Evolutionary conservation across 2,888 invertebrate genomes (phyloP).

Genomic region (Drosophila formosana): DNA sequence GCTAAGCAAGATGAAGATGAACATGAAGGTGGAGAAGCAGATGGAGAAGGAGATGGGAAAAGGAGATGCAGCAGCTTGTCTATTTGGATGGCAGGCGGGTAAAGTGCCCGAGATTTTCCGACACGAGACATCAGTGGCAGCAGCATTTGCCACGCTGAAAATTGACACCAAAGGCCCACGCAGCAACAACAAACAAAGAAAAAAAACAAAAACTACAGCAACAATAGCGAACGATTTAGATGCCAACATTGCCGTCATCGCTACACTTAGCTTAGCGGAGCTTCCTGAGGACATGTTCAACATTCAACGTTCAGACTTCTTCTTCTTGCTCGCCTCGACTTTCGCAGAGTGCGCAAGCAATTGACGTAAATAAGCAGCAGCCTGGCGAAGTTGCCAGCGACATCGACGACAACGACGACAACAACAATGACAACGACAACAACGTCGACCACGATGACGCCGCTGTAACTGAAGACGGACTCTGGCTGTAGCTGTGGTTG

Average conservation of each 20-base stretch:
- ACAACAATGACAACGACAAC: conserved; percentile 1
- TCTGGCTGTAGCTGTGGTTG: conserved; percentile 7
- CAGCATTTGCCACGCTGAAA: conserved; percentile 47
- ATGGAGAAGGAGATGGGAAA: neutral
- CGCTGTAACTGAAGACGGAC: conserved; percentile 58
- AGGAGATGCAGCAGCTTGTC: conserved; percentile 11
- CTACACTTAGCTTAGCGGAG: conserved; percentile 1
- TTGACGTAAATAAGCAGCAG: conserved; percentile 76
- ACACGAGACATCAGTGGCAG: conserved; percentile 25
- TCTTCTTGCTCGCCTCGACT: neutral
- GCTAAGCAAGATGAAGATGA: neutral
- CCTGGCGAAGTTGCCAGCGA: conserved; percentile 33
- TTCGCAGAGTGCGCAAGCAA: conserved; percentile 68
- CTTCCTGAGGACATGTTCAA: conserved; percentile 21
- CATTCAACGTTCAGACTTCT: neutral
- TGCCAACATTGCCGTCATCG: conserved; percentile 50
- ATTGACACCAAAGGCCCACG: conserved; percentile 70
- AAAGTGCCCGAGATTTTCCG: conserved; percentile 62
- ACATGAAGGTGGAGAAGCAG: neutral
- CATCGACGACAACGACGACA: conserved; percentile 3
- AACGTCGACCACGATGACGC: conserved; percentile 34
- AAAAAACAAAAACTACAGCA: conserved; percentile 17
- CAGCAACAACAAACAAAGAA: conserved; percentile 5
- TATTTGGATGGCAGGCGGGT: conserved; percentile 34
- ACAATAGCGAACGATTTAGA: conserved; percentile 41